Evolutionary conservation across 2,113 vertebrate species (phyloP).

Genomic region (Ibidorhyncha struthersii): DNA sequence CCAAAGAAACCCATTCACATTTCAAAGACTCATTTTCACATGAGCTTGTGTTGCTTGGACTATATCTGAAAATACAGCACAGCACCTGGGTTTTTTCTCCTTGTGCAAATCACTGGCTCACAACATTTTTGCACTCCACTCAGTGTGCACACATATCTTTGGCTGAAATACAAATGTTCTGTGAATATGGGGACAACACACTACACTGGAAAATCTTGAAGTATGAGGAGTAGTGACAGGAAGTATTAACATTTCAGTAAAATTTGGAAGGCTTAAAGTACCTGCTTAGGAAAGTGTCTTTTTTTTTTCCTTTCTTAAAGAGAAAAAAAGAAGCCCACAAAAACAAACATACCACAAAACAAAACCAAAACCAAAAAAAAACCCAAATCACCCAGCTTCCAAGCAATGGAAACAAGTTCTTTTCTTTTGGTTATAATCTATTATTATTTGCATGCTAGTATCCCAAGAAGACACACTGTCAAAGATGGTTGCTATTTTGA

Average conservation of each 20-base stretch:
- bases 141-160: not conserved
- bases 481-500: not conserved
- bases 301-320: not conserved
- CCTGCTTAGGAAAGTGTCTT: not conserved
- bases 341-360: not conserved
- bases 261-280: not conserved
- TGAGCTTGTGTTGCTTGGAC: not conserved
- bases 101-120: not conserved
- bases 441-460: not conserved
- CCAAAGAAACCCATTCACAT: conserved; percentile 27
- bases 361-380: not conserved
- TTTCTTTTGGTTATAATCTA: not conserved
- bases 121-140: not conserved
- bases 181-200: not conserved
- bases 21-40: conserved; percentile 1
- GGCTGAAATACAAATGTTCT: not conserved
- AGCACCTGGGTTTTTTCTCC: not conserved
- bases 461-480: not conserved
- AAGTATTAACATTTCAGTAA: not conserved
- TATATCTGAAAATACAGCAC: not conserved
- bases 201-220: not conserved
- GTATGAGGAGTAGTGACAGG: not conserved
- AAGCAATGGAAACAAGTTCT: not conserved
- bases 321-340: too few relatives aligned
- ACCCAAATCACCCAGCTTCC: not conserved